Evolutionary conservation across 2,797 vertebrate genomes (phyloP).

Genomic region (Rhinogobio ventralis): DNA sequence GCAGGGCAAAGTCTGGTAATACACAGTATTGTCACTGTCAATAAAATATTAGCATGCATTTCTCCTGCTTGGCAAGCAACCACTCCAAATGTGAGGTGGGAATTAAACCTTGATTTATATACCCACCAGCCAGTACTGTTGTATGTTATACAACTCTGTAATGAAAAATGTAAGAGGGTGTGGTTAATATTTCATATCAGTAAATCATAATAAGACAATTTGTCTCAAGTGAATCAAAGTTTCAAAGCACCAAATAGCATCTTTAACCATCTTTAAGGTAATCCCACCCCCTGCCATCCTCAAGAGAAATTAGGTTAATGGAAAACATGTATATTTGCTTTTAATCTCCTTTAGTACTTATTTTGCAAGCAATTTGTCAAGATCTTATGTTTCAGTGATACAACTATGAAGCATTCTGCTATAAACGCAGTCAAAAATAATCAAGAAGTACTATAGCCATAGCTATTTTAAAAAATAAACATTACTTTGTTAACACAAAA

Average conservation of each 20-base stretch:
- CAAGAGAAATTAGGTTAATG: neutral
- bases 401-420: neutral
- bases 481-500: neutral
- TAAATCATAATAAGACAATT: neutral
- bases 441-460: neutral
- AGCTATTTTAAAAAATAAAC: neutral
- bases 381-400: neutral
- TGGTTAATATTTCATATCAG: neutral
- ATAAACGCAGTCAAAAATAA: neutral
- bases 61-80: neutral
- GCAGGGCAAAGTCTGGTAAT: constrained; percentile 4
- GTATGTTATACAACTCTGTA: neutral
- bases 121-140: neutral
- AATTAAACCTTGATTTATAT: neutral
- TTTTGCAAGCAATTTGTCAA: neutral
- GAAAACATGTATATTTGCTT: neutral
- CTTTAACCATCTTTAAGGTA: neutral
- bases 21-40: constrained; percentile 17
- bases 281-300: neutral
- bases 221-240: neutral
- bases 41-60: constrained; percentile 19
- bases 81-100: neutral
- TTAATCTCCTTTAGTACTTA: neutral
- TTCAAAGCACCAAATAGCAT: neutral
- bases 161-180: neutral